Evolutionary conservation across 2,888 invertebrate genomes (phyloP).

Genomic region (Acanthosoma haemorrhoidale): DNA sequence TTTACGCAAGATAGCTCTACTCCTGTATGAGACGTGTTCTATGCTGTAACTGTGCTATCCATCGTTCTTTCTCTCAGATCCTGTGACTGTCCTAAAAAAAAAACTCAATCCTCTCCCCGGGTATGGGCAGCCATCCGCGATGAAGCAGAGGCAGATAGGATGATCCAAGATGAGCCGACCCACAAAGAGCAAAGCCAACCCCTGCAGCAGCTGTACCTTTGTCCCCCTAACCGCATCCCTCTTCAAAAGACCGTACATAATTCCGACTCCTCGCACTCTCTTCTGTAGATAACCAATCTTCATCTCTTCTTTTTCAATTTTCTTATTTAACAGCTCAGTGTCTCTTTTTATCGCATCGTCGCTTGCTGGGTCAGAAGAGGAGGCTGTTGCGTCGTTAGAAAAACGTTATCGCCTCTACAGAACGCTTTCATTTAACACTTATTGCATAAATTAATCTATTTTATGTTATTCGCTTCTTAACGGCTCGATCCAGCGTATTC

Average conservation of each 20-base stretch:
- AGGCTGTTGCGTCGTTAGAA: neutral
- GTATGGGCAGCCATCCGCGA: neutral
- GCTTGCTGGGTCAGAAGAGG: no score
- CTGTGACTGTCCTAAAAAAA: no score
- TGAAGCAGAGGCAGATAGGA: neutral
- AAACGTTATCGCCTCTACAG: neutral
- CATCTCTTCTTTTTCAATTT: neutral
- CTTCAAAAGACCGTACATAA: neutral
- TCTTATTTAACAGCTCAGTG: neutral
- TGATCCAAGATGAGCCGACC: slow-evolving; percentile 11
- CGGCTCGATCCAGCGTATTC: no score
- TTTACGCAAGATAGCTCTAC: no score
- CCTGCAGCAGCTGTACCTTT: neutral
- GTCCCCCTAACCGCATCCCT: neutral
- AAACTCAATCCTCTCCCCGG: no score
- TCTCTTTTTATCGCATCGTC: neutral
- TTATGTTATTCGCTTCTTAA: no score
- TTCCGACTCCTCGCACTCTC: neutral
- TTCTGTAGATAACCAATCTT: neutral
- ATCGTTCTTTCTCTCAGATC: no score
- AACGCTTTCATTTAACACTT: neutral
- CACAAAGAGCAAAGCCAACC: no score
- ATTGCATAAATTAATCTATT: no score
- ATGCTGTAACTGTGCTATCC: no score
- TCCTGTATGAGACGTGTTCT: no score